Conservation (phyloP, 2,888 invertebrate genomes). For the Pocota personata region DNA sequence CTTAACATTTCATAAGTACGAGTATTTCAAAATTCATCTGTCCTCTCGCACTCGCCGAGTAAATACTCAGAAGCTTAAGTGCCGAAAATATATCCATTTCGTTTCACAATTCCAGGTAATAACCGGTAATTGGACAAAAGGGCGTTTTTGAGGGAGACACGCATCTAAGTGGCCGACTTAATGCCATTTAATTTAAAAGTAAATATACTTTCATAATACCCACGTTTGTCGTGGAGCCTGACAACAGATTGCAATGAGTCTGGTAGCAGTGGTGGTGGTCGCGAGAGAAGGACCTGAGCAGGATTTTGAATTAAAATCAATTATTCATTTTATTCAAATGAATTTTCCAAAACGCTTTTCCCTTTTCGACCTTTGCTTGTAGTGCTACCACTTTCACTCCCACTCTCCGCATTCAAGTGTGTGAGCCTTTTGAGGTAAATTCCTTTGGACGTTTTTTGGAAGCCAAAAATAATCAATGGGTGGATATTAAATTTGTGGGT, state of each 20-base stretch:
- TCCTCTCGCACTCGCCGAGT: slow-evolving; percentile 6
- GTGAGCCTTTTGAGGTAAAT: slow-evolving; percentile 15
- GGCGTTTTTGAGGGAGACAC: slow-evolving; percentile 54
- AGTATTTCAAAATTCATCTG: slow-evolving; percentile 42
- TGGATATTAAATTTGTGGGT: slow-evolving; percentile 67
- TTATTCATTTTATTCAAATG: slow-evolving; percentile 72
- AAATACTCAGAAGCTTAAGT: slow-evolving; percentile 24
- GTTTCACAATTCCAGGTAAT: slow-evolving; percentile 45
- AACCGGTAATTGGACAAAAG: slow-evolving; percentile 65
- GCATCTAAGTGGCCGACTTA: slow-evolving; percentile 53
- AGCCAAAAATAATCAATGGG: slow-evolving; percentile 48
- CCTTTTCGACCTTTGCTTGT: background rate
- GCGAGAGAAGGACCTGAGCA: background rate
- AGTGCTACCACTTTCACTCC: background rate
- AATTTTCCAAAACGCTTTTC: slow-evolving; percentile 44
- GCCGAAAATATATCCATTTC: slow-evolving; percentile 51
- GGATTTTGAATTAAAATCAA: slow-evolving; percentile 62
- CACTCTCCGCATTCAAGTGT: background rate
- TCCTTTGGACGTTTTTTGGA: background rate
- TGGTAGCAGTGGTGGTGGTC: background rate
- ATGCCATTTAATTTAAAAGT: slow-evolving; percentile 63
- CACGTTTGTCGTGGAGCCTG: slow-evolving; percentile 5
- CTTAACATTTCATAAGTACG: slow-evolving; percentile 54
- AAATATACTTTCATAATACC: slow-evolving; percentile 46
- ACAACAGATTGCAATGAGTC: slow-evolving; percentile 18